A percentile compares a stretch with the other conserved stretches of the same genome.
These are phyloP conservation scores for Ophiodon elongatus DNA, from an alignment of 2,113 vertebrate genomes.

Conservation along the genomic window DNA sequence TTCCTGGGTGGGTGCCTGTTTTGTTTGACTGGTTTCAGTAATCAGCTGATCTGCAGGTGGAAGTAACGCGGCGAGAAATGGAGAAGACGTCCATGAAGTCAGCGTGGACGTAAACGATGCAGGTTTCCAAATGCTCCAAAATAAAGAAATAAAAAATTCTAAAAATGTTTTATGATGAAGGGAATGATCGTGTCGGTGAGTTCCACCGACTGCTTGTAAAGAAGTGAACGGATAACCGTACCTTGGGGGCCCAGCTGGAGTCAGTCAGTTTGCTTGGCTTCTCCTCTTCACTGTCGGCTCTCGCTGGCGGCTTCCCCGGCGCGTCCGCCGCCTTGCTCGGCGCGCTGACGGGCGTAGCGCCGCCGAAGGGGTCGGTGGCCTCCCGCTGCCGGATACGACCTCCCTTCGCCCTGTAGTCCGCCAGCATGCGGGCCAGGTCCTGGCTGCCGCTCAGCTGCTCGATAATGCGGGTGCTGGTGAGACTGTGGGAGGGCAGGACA, in stretches of 20 bases:
- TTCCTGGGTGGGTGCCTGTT: too few species aligned
- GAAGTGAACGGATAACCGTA: slow-evolving; percentile 44
- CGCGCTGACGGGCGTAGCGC: slow-evolving; percentile 41
- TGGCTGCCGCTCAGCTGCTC: slow-evolving; percentile 89
- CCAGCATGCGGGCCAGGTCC: slow-evolving; percentile 91
- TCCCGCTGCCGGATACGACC: slow-evolving; percentile 91
- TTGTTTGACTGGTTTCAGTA: too few species aligned
- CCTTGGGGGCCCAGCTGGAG: slow-evolving; percentile 90
- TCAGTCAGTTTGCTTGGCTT: slow-evolving; percentile 84
- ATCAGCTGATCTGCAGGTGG: too few species aligned
- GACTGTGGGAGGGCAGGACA: slow-evolving; percentile 89
- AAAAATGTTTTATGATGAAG: neutral
- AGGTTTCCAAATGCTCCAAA: too few species aligned
- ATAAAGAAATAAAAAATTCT: too few species aligned
- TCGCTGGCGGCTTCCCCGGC: slow-evolving; percentile 81
- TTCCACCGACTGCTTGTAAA: neutral
- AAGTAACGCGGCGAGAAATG: too few species aligned
- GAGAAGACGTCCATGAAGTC: too few species aligned
- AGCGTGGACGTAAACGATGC: too few species aligned
- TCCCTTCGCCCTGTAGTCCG: slow-evolving; percentile 94
- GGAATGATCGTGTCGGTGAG: neutral
- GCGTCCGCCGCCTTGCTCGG: slow-evolving; percentile 45
- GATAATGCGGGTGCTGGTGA: slow-evolving; percentile 90
- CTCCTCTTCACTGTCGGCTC: slow-evolving; percentile 90
- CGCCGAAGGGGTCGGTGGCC: slow-evolving; percentile 86